Evolutionary conservation across 2,797 vertebrate species (phyloP).

Genomic region (Sphenodon punctatus): DNA sequence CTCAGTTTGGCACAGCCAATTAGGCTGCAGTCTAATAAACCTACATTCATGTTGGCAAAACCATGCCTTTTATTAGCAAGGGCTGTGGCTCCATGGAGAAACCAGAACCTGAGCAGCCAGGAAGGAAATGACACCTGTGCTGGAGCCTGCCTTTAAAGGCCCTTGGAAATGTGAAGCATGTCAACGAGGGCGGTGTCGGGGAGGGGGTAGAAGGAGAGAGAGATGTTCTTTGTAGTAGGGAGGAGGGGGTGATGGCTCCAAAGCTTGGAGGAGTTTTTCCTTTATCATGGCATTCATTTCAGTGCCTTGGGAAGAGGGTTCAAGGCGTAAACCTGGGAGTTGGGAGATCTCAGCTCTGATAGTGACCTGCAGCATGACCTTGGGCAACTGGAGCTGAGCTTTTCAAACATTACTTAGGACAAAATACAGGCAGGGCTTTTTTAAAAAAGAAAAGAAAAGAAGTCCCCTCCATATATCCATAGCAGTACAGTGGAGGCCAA

Average conservation of each 20-base stretch:
- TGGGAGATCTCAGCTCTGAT: not conserved
- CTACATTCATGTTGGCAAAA: not conserved
- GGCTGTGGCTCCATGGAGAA: not conserved
- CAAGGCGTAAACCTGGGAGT: not conserved
- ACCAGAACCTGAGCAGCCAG: too few relatives aligned
- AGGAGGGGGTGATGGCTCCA: not conserved
- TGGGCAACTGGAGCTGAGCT: not conserved
- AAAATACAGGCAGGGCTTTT: too few relatives aligned
- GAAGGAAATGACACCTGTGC: too few relatives aligned
- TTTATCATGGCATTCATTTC: not conserved
- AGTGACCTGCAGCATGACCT: not conserved
- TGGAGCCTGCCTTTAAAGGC: too few relatives aligned
- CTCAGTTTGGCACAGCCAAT: not conserved
- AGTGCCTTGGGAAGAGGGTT: too few relatives aligned
- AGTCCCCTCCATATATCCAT: too few relatives aligned
- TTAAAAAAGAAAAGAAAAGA: too few relatives aligned
- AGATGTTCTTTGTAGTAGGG: not conserved
- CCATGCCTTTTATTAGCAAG: rapidly evolving
- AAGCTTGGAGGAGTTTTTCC: not conserved
- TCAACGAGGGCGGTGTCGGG: too few relatives aligned
- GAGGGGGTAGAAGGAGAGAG: too few relatives aligned
- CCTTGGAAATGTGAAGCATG: too few relatives aligned
- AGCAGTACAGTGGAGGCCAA: too few relatives aligned
- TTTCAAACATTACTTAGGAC: not conserved
- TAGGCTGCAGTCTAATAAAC: not conserved